Evolutionary conservation across 2,888 invertebrate genomes (phyloP), one percentile per base, ranked within the genome.

Genomic region (Sisyra terminalis): DNA sequence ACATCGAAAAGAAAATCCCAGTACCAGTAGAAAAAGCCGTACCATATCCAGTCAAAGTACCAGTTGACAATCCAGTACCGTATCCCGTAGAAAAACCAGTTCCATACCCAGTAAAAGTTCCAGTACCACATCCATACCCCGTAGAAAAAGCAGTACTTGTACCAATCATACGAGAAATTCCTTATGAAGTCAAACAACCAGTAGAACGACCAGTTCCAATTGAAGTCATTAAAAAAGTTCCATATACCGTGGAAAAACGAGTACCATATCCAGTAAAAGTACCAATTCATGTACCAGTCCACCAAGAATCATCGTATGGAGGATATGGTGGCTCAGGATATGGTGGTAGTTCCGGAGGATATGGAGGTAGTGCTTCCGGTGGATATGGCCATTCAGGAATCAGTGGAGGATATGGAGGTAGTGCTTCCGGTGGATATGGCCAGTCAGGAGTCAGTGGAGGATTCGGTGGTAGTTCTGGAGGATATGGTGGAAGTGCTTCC

Each of bases 1-100:
- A 67, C 39, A 75, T 81, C 0, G 78, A 78, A 50, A 79, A 80
- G 52, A 74, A 70, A 42, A 74, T 80, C 36, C 79, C 78, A 3
- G 81, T 81, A 59, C 76, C 76, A 42, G 75, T 82, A 1, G 78
- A 78, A 52, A 80, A 80, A 59, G 64, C 67, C 40, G 71, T 75
- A 14, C 77, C 73, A 39, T 65, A 67, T 46, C 53, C 52, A 42
- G 77, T 78, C 2, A 73, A 78, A 55, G 72, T 76, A 11, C 69
- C 64, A 40, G 69, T 71, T 31, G 75, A 79, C 44, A 68, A 71
- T 53, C 78, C 75, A 24, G 69, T 78, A 3, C 76, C 76, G 4
- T 72, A 75, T 3, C 76, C 75, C 44, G 78, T 83, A 1, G 79
- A 80, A 47, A 80, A 80, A 52, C 76, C 74, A 39, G 78, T 80